Conservation (phyloP, 2,888 invertebrate genomes). For the Caenorhabditis wallacei region DNA sequence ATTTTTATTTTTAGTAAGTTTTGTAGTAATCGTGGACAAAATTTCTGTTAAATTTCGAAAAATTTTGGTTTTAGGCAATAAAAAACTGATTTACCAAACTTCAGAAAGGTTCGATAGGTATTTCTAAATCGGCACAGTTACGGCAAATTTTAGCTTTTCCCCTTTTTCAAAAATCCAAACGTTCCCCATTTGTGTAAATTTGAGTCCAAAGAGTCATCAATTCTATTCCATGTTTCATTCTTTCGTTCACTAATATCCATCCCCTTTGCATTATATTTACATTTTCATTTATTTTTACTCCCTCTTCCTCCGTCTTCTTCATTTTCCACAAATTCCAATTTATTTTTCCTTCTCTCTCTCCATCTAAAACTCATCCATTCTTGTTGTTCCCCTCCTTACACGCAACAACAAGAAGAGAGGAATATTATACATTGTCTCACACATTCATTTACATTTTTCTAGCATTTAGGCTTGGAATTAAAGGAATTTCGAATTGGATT, state of each 20-base stretch:
- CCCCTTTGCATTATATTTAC: constrained; percentile 5
- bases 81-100: too few relatives aligned
- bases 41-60: too few relatives aligned
- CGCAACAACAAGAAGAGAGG: constrained; percentile 11
- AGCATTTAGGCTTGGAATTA: background rate
- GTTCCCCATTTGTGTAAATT: background rate
- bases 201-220: background rate
- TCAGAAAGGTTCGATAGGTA: too few relatives aligned
- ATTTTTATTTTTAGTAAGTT: background rate
- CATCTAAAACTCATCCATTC: constrained; percentile 37
- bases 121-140: too few relatives aligned
- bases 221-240: constrained; percentile 13
- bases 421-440: constrained; percentile 55
- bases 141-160: too few relatives aligned
- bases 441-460: constrained; percentile 48
- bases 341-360: constrained; percentile 4
- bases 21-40: too few relatives aligned
- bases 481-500: constrained; percentile 2
- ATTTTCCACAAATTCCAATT: constrained; percentile 23
- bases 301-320: background rate
- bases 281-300: constrained; percentile 31
- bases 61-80: too few relatives aligned
- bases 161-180: too few relatives aligned
- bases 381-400: constrained; percentile 36
- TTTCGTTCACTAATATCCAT: background rate